Evolutionary conservation across 2,797 vertebrate genomes (phyloP), one percentile per base, ranked within the genome.

Genomic region (Lacerta agilis): DNA sequence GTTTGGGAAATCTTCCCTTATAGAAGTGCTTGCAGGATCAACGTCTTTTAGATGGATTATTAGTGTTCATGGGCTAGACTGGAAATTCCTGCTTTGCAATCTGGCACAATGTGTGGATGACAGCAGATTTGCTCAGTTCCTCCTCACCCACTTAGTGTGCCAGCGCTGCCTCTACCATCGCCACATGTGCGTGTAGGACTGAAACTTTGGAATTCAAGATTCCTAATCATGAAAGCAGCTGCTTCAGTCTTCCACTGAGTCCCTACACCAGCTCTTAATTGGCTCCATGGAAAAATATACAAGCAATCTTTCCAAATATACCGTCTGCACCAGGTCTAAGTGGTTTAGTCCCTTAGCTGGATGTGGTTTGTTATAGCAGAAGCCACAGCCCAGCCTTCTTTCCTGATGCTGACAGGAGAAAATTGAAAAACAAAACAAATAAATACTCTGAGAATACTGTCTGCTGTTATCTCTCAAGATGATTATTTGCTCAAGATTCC

Each of bases 381-480:
- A 79, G 67, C 45, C 49, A 45, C 23, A 25, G 33, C 9, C 87
- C 29, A 80, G 67, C 55, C 58, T 79, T n/a, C 25, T 45, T 41
- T 85, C 55, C 55, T 64, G 83, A 85, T 80, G 55, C 67, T 81
- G 83, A 85, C 77, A 80, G 77, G 77, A 80, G 41, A 38, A 88
- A 85, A 88, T 75, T 83, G 66, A 61, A 79, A 85, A 75, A 41
- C 9, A 80, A 88, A 75, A 85, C 79, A 84, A 88, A 88, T 79
- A 85, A 73, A 85, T 36, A 41, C 41, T 38, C 43, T 64, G 83
- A 49, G 38, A 27, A 87, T 58, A 55, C n/a, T 80, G 38, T 77
- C 17, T 71, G 45, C 25, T 20, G 0, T 10, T 83, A 76, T n/a
- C 64, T 72, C 43, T 84, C 41, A 38, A 43, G 29, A 0, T 0